Base-by-base conservation (phyloP, 2,797 vertebrate species). In the Amblyopsis hoosieri region DNA sequence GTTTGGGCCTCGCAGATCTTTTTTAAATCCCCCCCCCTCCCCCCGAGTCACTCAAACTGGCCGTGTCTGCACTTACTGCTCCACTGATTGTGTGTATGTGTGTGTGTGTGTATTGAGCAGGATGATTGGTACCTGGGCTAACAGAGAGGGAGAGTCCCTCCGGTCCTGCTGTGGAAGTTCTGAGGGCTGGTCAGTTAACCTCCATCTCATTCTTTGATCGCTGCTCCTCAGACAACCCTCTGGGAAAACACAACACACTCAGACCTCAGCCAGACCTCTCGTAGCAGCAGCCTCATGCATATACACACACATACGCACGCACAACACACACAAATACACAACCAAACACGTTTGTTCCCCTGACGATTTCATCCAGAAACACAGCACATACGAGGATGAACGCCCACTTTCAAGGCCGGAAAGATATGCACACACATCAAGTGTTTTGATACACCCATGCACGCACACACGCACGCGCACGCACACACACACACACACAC, bases 131-230 rank as follows among this genome's bases (percentile, higher is more conserved):
- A 86, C 85, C 84, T 6, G 64, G 77, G 90, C 92, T 89, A 92
- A 90, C 48, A 71, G 71, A 82, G 66, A 67, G 64, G 23, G 33
- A 37, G 70, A 82, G 80, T 91, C 88, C 90, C 90, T 83, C 81
- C 82, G 88, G 90, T 89, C 84, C 85, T 74, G 73, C 76, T 90
- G 88, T 89, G 87, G 83, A 89, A 87, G 85, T 89, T 89, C 89
- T 85, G 74, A 50, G 90, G 88, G 90, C 87, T 87, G 90, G 88
- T 87, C 88, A 90, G 88, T 90, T 91, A 91, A 91, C 90, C 89
- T 89, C 83, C 78, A 89, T 90, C 90, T 87, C 80, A 85, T 76
- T 85, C 83, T 88, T 84, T 90, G 90, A 91, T 91, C 85, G 86
- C 80, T 51, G 69, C 31, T 7, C 76, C 87, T 87, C 86, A 84